Evolutionary conservation across 2,113 vertebrate genomes (phyloP), one percentile per base, ranked within the genome.

Genomic region (Dascyllus trimaculatus): DNA sequence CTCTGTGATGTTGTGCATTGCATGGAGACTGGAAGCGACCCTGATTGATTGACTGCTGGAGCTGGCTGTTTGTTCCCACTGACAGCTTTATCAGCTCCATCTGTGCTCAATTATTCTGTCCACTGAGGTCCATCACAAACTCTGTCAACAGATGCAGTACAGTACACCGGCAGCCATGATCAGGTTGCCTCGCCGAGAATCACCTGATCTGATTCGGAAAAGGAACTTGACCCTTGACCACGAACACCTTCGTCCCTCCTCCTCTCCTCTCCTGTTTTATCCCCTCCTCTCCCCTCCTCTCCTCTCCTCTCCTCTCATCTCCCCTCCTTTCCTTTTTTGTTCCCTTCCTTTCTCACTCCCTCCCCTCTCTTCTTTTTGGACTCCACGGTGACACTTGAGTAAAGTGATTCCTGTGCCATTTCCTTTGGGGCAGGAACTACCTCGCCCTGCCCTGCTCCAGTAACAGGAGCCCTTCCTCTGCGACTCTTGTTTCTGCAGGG

Each of bases 401-500:
- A 75, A 56, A 82, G 66, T 61, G 48, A 81, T 79, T 85, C 85
- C 78, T 61, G 67, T 49, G 18, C 58, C n/a, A 29, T 71, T 85
- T 88, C 82, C 85, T 76, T 60, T 17, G 5, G 53, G 43, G 58
- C 76, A 83, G 80, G 89, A 88, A 82, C 68, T 70, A 64, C 48
- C 79, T 79, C 5, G 45, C 32, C 71, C 48, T 71, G 9, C 22
- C 53, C 18, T 43, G 61, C 68, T 57, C 38, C 57, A 46, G 90
- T 93, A 92, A 93, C 61, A 22, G 67, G 82, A 90, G 79, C 71
- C 89, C 56, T 85, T 82, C 85, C 78, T 80, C 64, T 86, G 51
- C 57, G 24, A 49, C 82, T 89, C 86, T 86, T 90, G 62, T 91
- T 92, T 86, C 79, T 48, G 80, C 93, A 97, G 96, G 93, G 89